Conservation (phyloP, 2,797 vertebrate genomes). For the Botia almorhae region DNA sequence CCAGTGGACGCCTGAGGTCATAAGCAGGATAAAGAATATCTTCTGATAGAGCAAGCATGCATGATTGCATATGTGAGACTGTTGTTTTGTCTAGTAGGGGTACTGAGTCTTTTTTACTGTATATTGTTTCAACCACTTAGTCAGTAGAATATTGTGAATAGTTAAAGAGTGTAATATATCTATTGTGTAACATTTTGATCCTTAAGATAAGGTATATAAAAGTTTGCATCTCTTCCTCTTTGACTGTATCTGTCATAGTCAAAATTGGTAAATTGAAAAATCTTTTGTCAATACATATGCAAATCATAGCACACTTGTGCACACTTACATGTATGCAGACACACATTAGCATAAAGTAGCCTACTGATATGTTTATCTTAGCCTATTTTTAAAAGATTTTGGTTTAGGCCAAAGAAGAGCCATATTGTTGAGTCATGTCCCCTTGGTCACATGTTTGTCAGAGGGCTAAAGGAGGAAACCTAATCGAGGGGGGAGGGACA, state of each 20-base stretch:
- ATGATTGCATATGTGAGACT: background rate
- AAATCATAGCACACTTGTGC: background rate
- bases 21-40: constrained; percentile 28
- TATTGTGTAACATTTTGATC: background rate
- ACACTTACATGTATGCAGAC: background rate
- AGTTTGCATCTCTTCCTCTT: background rate
- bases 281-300: background rate
- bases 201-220: background rate
- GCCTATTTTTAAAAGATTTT: constrained; percentile 6
- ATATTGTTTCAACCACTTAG: background rate
- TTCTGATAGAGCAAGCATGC: constrained; percentile 14
- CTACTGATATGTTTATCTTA: background rate
- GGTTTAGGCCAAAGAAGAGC: constrained; percentile 32
- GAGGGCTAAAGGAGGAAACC: constrained; percentile 62
- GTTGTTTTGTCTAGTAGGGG: background rate
- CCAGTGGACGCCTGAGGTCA: constrained; percentile 32
- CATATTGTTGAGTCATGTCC: constrained; percentile 62
- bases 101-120: background rate
- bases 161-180: background rate
- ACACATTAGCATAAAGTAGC: background rate
- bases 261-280: background rate
- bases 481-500: constrained; percentile 50
- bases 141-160: background rate
- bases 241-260: background rate
- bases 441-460: constrained; percentile 65